Base-by-base conservation (phyloP, 2,797 vertebrate genomes). In the Characodon lateralis region DNA sequence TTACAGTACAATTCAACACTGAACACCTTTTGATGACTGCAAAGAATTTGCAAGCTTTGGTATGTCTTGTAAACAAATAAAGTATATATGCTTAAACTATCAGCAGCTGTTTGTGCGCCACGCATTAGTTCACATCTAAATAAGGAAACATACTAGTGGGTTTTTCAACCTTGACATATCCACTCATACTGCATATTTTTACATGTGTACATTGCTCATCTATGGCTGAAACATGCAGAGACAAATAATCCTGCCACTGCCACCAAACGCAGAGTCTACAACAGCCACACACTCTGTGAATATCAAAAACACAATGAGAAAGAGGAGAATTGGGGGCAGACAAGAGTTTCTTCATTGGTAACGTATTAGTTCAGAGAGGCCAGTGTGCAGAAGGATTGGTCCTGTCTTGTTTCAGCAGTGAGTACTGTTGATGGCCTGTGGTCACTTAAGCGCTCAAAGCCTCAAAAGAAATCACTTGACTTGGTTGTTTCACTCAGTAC, bases 331-430 rank as follows among this genome's bases (percentile, higher is more conserved):
- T 66, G 74, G 41, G 82, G 79, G 80, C 82, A 78, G 71, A 78
- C 77, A 72, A 78, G 85, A 88, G 73, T 77, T 84, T 85, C 76
- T 85, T 82, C 69, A 78, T 74, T 78, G 74, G 82, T 91, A 91
- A 89, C 87, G 86, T 90, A 86, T 91, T 91, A 89, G 85, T 85
- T 88, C 71, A 74, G 68, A 53, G 66, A 88, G 82, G 59, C 68
- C 76, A 82, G 58, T 77, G 74, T 84, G 84, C 65, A 13, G 69
- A 80, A 55, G 75, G 80, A 82, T 83, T 51, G 82, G 56, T 80
- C 76, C 80, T 73, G 71, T 88, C 76, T 85, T 78, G 76, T 83
- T 77, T 79, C 53, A 82, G 80, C 65, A 70, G 79, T 77, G 6
- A 72, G 56, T 73, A 76, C 43, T 53, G 77, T 73, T 82, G 58